These are phyloP conservation scores for Corella eumyota DNA, from an alignment of 23 tunicate species.

Conservation along the genomic window DNA sequence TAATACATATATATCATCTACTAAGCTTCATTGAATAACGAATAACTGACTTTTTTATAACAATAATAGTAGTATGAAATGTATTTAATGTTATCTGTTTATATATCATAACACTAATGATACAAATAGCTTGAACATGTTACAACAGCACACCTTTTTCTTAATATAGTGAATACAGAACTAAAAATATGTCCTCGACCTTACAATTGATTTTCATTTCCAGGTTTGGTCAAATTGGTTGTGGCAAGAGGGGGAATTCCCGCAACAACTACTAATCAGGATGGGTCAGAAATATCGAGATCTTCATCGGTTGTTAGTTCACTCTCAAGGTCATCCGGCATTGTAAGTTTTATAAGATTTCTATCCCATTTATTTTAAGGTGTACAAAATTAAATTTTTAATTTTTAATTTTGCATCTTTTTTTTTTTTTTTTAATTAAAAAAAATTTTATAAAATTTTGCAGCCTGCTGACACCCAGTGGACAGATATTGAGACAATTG, in stretches of 20 bases:
- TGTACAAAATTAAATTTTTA: not conserved
- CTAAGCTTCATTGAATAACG: too few relatives aligned
- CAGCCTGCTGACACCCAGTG: conserved; percentile 65
- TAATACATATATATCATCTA: too few relatives aligned
- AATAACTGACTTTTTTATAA: too few relatives aligned
- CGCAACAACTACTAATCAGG: conserved; percentile 12
- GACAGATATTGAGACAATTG: conserved; percentile 86
- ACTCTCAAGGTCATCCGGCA: conserved; percentile 50
- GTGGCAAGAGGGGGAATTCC: conserved; percentile 93
- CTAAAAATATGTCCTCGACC: too few relatives aligned
- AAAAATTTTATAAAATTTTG: not conserved
- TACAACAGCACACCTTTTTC: not conserved
- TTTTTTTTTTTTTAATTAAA: not conserved
- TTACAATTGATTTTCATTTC: too few relatives aligned
- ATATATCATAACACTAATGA: not conserved
- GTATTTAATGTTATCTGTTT: too few relatives aligned
- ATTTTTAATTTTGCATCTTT: too few relatives aligned
- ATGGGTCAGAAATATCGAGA: conserved; percentile 37
- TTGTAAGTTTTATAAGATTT: conserved; percentile 9
- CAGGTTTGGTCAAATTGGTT: conserved; percentile 55
- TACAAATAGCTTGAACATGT: not conserved
- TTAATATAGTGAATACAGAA: not conserved
- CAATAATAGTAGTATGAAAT: too few relatives aligned
- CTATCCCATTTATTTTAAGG: not conserved
- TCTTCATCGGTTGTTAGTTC: conserved; percentile 77